Evolutionary conservation across 2,113 vertebrate genomes (phyloP), one percentile per base, ranked within the genome.

Genomic region (Pleuronectes platessa): DNA sequence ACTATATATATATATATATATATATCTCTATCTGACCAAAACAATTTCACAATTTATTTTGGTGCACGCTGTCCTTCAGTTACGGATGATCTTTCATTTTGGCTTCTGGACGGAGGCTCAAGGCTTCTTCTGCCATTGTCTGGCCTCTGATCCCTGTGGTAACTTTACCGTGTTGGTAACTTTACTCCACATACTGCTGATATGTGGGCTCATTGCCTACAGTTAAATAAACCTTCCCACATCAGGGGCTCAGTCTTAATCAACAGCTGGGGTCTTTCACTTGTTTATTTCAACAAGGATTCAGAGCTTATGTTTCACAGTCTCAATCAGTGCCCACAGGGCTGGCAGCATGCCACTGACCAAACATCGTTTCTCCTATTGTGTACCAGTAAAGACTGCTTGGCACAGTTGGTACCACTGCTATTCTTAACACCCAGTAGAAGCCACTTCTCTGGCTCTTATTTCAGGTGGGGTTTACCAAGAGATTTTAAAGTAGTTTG

Each of bases 361-460:
- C 59, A 74, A 83, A 51, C 47, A 40, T 37, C 5, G 4, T 21
- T 37, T 68, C 31, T 65, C 68, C 42, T 24, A 31, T 81, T 82
- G 77, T 76, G 55, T 88, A 78, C 81, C 85, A 63, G 81, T 68
- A 73, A 82, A n/a, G 7, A 26, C 80, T 54, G 63, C 64, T 75
- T 62, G 68, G 81, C 68, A 82, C 53, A 67, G 40, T 35, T 17
- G 23, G 23, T 20, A 64, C 21, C 27, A 3, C 42, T 61, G 64
- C 84, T 89, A 85, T 90, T 89, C 79, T 84, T 86, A 76, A 85
- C 79, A 61, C 76, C 31, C 31, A 54, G 58, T 82, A 78, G 71
- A 79, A 66, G 42, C 53, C 27, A 1, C 55, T 21, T 20, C 20
- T 13, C 21, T 62, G 20, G 49, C 4, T 53, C 23, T 20, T 55